Percentiles rank a stretch among this genome's conserved stretches.
Conservation (phyloP, 2,888 invertebrate genomes). For the Macaria liturata region DNA sequence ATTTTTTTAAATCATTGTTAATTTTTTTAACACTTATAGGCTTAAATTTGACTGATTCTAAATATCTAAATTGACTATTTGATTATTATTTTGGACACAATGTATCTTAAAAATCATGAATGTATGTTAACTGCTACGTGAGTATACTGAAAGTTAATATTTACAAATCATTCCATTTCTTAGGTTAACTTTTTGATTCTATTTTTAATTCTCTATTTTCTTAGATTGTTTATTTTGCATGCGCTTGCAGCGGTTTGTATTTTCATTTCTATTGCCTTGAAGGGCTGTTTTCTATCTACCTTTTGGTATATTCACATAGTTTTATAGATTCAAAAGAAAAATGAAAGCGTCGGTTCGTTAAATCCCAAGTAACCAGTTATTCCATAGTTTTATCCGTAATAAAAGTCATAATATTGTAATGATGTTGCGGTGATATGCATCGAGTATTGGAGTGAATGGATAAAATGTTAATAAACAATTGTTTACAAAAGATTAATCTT, state of each 20-base stretch:
- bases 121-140: constrained; percentile 65
- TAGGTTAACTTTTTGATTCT: constrained; percentile 58
- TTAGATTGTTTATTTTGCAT: constrained; percentile 68
- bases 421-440: constrained; percentile 71
- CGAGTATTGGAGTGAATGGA: constrained; percentile 56
- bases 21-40: constrained; percentile 64
- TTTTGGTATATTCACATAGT: constrained; percentile 79
- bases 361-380: constrained; percentile 63
- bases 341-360: constrained; percentile 71
- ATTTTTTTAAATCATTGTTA: constrained; percentile 69
- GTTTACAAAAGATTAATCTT: constrained; percentile 80
- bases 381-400: constrained; percentile 73
- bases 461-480: constrained; percentile 84
- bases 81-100: constrained; percentile 62
- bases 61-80: constrained; percentile 65
- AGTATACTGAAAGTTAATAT: constrained; percentile 76
- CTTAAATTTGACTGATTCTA: constrained; percentile 76
- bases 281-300: constrained; percentile 55
- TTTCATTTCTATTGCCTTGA: constrained; percentile 43
- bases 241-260: constrained; percentile 54
- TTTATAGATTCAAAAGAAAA: constrained; percentile 75
- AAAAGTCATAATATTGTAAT: constrained; percentile 78
- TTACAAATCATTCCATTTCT: constrained; percentile 79
- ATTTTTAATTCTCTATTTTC: constrained; percentile 67
- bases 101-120: constrained; percentile 63